Conservation (phyloP, 2,888 invertebrate species). For the Conops quadrifasciatus region DNA sequence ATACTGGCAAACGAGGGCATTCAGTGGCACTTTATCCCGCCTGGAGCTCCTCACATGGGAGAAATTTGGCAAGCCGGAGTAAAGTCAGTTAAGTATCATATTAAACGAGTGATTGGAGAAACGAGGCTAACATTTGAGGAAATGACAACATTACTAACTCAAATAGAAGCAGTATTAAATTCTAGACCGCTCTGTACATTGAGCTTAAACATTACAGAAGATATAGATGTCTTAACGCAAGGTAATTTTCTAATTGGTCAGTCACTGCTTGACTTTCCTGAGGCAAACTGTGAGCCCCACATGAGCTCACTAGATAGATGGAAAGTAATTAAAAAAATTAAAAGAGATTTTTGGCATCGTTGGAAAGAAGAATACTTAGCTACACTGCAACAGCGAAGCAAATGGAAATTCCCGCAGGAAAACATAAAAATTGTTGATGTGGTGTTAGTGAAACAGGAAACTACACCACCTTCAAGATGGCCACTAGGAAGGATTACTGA, state of each 20-base stretch:
- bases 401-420: constrained; percentile 11
- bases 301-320: constrained; percentile 8
- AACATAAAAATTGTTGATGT: constrained; percentile 22
- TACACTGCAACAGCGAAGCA: background rate
- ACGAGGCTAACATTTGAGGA: constrained; percentile 2
- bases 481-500: constrained; percentile 21
- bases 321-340: constrained; percentile 21
- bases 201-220: background rate
- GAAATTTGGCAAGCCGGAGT: constrained; percentile 1
- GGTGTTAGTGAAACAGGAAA: constrained; percentile 30
- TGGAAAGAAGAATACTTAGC: constrained; percentile 26
- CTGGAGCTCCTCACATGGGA: background rate
- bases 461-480: constrained; percentile 29
- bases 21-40: background rate
- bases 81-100: background rate
- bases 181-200: constrained; percentile 4
- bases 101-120: constrained; percentile 5
- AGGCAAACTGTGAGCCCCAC: background rate
- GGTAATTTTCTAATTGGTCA: constrained; percentile 28
- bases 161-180: constrained; percentile 5
- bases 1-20: constrained; percentile 1
- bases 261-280: constrained; percentile 8
- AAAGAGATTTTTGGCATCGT: constrained; percentile 19
- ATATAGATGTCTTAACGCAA: constrained; percentile 10
- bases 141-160: background rate